Conservation (phyloP, 1,140 invertebrate genomes). For the Heliconius melpomene region DNA sequence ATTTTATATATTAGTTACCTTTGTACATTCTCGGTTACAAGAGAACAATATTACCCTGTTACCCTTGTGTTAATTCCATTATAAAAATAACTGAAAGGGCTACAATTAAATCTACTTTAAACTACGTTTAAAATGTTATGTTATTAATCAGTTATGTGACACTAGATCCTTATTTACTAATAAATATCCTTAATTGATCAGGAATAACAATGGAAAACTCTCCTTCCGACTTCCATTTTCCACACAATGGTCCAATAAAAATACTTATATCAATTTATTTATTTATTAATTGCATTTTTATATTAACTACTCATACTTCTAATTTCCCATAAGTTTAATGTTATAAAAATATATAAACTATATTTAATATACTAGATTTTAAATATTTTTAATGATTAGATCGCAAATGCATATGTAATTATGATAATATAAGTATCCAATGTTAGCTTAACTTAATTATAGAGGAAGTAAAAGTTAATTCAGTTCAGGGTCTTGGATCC, state of each 20-base stretch:
- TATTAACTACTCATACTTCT: too few species aligned
- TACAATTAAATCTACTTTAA: background rate
- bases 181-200: background rate
- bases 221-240: background rate
- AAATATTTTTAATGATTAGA: background rate
- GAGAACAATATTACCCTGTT: slow-evolving; percentile 20
- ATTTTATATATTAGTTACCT: background rate
- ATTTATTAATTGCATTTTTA: too few species aligned
- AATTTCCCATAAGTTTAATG: too few species aligned
- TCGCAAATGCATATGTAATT: slow-evolving; percentile 4
- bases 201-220: background rate
- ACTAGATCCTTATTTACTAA: background rate
- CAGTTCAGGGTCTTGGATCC: slow-evolving; percentile 54
- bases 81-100: slow-evolving; percentile 14
- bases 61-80: slow-evolving; percentile 30
- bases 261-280: too few species aligned
- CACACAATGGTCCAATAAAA: background rate
- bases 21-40: background rate
- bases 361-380: too few species aligned
- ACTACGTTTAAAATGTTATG: background rate
- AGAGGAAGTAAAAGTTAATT: slow-evolving; percentile 70
- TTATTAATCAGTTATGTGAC: background rate
- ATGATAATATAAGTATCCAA: slow-evolving; percentile 2
- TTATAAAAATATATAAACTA: too few species aligned
- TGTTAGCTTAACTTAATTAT: slow-evolving; percentile 41